phyloP scores from a whole-genome alignment of 2,888 invertebrate species.

The Tenodera sinensis region DNA sequence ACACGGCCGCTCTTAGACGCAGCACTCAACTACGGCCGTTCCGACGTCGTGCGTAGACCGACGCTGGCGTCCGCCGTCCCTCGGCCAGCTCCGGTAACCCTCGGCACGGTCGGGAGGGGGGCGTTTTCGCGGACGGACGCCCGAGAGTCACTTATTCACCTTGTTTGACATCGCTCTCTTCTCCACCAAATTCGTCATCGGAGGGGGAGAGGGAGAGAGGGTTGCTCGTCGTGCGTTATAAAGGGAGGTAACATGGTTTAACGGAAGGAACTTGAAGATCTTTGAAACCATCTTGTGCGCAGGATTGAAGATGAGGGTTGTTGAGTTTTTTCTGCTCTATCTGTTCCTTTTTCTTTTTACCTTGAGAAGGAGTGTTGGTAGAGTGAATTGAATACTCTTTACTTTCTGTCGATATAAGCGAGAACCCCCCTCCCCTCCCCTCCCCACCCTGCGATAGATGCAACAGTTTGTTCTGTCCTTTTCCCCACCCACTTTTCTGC shows the following conservation, averaged over 20 bases:
- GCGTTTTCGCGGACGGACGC: not conserved
- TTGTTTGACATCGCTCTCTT: constrained; percentile 10
- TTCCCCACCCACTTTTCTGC: not conserved
- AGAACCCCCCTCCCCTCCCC: not conserved
- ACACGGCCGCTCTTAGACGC: not conserved
- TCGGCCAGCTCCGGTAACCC: not conserved
- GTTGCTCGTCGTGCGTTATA: not conserved
- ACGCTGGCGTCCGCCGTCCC: not conserved
- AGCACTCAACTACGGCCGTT: not conserved
- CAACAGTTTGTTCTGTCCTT: constrained; percentile 5
- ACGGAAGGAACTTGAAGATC: not conserved
- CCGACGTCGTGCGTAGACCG: not conserved
- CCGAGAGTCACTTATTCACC: constrained; percentile 2
- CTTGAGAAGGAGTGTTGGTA: not conserved
- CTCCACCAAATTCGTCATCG: not conserved
- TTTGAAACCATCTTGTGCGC: not conserved
- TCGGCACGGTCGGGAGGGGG: not conserved
- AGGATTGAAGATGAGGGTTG: constrained; percentile 20
- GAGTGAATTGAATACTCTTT: not conserved
- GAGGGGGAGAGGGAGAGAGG: not conserved
- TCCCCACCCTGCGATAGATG: not conserved
- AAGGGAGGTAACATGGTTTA: not conserved
- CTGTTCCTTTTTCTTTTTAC: not conserved
- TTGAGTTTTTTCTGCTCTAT: constrained; percentile 8
- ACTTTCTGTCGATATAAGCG: constrained; percentile 15